Evolutionary conservation across 2,113 vertebrate species (phyloP).

Genomic region (Pseudorhombus dupliciocellatus): DNA sequence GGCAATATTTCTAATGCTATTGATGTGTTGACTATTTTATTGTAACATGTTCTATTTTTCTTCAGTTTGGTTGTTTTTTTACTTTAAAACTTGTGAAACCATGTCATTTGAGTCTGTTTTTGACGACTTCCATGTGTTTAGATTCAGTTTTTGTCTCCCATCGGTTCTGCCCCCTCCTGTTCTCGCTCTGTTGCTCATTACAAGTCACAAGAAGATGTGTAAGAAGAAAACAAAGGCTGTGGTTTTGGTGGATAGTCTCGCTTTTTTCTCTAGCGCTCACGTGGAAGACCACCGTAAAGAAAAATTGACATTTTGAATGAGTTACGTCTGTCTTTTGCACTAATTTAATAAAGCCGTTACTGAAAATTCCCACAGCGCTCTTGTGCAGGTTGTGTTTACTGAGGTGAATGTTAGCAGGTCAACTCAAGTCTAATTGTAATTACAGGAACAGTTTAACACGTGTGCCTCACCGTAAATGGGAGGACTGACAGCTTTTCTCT

Average conservation of each 20-base stretch:
- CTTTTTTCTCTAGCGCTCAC: conserved; percentile 64
- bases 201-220: conserved; percentile 60
- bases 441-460: too few relatives aligned
- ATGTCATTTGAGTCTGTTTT: conserved; percentile 66
- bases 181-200: conserved; percentile 41
- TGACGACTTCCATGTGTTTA: conserved; percentile 65
- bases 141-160: conserved; percentile 51
- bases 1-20: conserved; percentile 80
- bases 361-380: conserved; percentile 76
- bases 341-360: conserved; percentile 88
- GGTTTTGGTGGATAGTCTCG: conserved; percentile 69
- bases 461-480: too few relatives aligned
- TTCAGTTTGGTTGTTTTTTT: conserved; percentile 3
- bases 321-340: conserved; percentile 87
- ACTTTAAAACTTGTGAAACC: conserved; percentile 52
- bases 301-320: conserved; percentile 85
- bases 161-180: conserved; percentile 38
- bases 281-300: conserved; percentile 69
- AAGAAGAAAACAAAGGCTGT: conserved; percentile 68
- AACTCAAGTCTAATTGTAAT: too few relatives aligned
- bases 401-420: not conserved
- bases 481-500: too few relatives aligned
- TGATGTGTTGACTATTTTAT: conserved; percentile 79
- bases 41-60: conserved; percentile 68
- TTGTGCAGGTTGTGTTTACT: conserved; percentile 33